phyloP scores from a whole-genome alignment of 2,888 invertebrate genomes.

The Brassicogethes aeneus region DNA sequence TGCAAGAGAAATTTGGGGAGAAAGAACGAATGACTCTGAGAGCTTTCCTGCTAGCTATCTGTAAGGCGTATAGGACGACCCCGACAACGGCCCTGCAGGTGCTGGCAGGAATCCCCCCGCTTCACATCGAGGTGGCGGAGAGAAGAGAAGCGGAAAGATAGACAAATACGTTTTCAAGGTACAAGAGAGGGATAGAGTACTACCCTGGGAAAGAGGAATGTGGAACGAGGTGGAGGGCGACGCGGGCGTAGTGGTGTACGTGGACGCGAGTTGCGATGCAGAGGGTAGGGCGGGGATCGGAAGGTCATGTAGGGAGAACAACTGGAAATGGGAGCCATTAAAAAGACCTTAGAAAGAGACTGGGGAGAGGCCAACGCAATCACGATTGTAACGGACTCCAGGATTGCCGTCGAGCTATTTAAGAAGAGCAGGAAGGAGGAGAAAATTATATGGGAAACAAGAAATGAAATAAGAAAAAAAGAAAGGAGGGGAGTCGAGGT shows the following conservation, averaged over 20 bases:
- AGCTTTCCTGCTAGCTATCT: constrained; percentile 11
- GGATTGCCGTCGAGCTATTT: background rate
- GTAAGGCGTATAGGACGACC: constrained; percentile 14
- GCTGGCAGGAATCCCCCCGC: constrained; percentile 11
- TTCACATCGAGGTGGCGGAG: constrained; percentile 1
- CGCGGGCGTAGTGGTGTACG: background rate
- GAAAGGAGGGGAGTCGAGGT: background rate
- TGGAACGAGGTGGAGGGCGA: background rate
- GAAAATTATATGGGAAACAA: background rate
- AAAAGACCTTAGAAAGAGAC: background rate
- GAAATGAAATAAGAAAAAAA: background rate
- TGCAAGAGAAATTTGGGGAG: constrained; percentile 15
- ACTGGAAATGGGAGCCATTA: no score
- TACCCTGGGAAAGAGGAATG: background rate
- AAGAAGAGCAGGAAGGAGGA: background rate
- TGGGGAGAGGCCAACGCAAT: background rate
- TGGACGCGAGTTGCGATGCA: background rate
- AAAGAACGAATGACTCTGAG: constrained; percentile 8
- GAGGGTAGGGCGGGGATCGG: background rate
- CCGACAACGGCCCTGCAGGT: constrained; percentile 10
- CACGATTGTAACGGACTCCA: background rate
- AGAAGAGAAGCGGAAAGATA: no score
- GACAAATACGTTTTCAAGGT: background rate
- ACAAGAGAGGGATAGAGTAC: background rate
- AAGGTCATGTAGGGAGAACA: no score